Conservation (phyloP, 2,888 invertebrate species). For the Nomada ruficornis region DNA sequence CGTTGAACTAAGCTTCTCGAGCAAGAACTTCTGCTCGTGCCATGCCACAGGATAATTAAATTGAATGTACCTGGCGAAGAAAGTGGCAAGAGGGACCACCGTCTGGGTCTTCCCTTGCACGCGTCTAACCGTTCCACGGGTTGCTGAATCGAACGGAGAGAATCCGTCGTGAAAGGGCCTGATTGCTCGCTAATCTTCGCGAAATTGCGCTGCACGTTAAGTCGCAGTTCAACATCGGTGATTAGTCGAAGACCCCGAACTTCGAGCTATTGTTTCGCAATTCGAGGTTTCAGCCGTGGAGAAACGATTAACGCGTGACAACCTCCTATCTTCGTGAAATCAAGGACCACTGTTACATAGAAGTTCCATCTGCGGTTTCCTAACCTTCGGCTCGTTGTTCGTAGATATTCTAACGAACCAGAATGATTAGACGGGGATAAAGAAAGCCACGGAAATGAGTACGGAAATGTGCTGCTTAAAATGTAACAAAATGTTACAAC, state of each 20-base stretch:
- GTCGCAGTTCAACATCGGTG: constrained; percentile 69
- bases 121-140: constrained; percentile 52
- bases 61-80: constrained; percentile 69
- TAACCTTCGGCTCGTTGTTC: background rate
- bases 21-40: constrained; percentile 54
- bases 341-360: constrained; percentile 13
- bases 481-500: background rate
- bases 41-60: constrained; percentile 68
- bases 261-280: constrained; percentile 71
- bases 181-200: constrained; percentile 75
- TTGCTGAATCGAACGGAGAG: constrained; percentile 70
- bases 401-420: background rate
- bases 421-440: background rate
- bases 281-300: constrained; percentile 54
- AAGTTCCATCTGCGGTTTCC: background rate
- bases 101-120: constrained; percentile 36
- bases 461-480: background rate
- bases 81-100: constrained; percentile 55
- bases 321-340: constrained; percentile 55
- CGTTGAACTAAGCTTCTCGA: constrained; percentile 43
- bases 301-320: constrained; percentile 64
- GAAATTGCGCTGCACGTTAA: constrained; percentile 66
- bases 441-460: background rate
- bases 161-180: constrained; percentile 71
- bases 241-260: constrained; percentile 72